A percentile compares a stretch with the other conserved stretches of the same genome.
Evolutionary conservation across 2,888 invertebrate genomes (phyloP).

Genomic region (Pharmacophagus antenor): DNA sequence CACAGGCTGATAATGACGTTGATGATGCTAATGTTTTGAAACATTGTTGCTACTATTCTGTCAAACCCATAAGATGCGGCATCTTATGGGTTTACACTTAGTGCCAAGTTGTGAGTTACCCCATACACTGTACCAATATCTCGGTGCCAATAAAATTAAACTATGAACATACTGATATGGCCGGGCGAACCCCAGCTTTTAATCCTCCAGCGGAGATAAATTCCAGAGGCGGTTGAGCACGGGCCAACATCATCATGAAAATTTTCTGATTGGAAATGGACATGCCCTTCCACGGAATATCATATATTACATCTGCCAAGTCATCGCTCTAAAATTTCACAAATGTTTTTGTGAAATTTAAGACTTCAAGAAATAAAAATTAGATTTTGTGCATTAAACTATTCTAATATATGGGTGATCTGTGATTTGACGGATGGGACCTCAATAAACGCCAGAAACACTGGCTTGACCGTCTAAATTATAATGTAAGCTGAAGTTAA

Average conservation of each 20-base stretch:
- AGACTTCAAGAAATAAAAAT: not conserved
- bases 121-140: not conserved
- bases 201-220: conserved; percentile 45
- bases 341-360: not conserved
- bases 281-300: conserved; percentile 46
- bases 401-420: not conserved
- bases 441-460: no score
- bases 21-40: no score
- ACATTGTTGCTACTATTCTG: no score
- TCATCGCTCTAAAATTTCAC: conserved; percentile 41
- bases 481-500: no score
- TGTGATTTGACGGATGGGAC: no score
- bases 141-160: not conserved
- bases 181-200: conserved; percentile 45
- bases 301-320: conserved; percentile 42
- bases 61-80: no score
- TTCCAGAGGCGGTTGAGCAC: conserved; percentile 41
- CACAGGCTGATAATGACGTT: no score
- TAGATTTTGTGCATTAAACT: not conserved
- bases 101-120: not conserved
- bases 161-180: conserved; percentile 41
- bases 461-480: no score
- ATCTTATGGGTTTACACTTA: not conserved
- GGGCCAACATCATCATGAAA: conserved; percentile 40
- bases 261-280: conserved; percentile 43